phyloP scores from a whole-genome alignment of 2,113 vertebrate species.

The Rhinoptilus africanus region DNA sequence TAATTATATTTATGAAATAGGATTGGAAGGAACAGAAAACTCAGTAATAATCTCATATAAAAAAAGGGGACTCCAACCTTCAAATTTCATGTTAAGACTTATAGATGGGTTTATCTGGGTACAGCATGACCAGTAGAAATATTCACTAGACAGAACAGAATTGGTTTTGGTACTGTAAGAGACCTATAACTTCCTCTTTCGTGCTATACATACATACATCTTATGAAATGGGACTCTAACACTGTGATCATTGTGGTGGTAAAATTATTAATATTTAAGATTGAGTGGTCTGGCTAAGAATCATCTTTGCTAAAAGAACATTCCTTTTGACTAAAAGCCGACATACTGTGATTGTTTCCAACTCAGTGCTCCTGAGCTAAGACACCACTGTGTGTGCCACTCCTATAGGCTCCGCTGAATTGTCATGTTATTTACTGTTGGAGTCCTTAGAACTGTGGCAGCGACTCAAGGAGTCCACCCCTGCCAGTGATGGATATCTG shows the following conservation, averaged over 20 bases:
- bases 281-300: neutral
- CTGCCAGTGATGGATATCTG: neutral
- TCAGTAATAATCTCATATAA: neutral
- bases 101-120: neutral
- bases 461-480: neutral
- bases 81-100: neutral
- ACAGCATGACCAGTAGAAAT: neutral
- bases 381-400: neutral
- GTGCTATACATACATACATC: accelerated
- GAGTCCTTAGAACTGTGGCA: neutral
- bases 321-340: neutral
- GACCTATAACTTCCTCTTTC: neutral
- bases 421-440: neutral
- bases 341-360: neutral
- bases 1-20: neutral
- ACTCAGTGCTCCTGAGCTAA: neutral
- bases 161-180: neutral
- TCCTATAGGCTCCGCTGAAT: accelerated
- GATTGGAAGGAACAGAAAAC: neutral
- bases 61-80: neutral
- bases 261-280: neutral
- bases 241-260: neutral
- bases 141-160: neutral
- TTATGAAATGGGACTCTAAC: neutral
- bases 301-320: neutral